phyloP scores from a whole-genome alignment of 2,797 vertebrate genomes.

The Telmatherina bonti region DNA sequence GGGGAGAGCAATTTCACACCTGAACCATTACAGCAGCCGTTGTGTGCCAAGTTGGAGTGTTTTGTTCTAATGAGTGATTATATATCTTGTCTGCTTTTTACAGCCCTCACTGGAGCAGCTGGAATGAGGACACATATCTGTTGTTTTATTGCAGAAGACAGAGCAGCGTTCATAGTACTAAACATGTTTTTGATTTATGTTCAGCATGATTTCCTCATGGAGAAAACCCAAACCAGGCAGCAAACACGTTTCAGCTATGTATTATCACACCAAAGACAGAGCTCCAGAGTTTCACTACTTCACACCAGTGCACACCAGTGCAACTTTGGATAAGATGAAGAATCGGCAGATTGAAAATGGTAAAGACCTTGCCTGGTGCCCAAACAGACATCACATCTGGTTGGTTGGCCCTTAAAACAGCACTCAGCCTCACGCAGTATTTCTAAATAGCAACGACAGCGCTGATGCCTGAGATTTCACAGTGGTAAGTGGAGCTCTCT shows the following conservation, averaged over 20 bases:
- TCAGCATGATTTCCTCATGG: slow-evolving; percentile 49
- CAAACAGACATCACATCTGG: slow-evolving; percentile 33
- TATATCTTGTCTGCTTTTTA: slow-evolving; percentile 48
- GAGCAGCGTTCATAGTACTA: slow-evolving; percentile 37
- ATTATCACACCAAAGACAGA: slow-evolving; percentile 10
- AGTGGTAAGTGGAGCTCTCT: slow-evolving; percentile 72
- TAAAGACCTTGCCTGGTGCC: not conserved
- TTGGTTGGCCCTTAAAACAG: slow-evolving; percentile 29
- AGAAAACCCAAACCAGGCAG: slow-evolving; percentile 48
- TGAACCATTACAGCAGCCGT: slow-evolving; percentile 69
- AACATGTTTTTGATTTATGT: slow-evolving; percentile 42
- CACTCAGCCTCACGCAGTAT: slow-evolving; percentile 32
- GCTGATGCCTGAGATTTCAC: slow-evolving; percentile 70
- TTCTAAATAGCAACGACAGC: slow-evolving; percentile 65
- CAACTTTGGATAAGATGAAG: not conserved
- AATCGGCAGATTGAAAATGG: not conserved
- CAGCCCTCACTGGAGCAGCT: slow-evolving; percentile 58
- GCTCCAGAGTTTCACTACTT: not conserved
- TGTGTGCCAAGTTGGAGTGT: slow-evolving; percentile 65
- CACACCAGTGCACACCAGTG: not conserved
- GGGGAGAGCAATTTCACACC: slow-evolving; percentile 74
- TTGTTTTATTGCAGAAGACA: slow-evolving; percentile 56
- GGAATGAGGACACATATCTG: slow-evolving; percentile 30
- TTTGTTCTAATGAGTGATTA: slow-evolving; percentile 69
- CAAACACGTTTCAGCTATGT: slow-evolving; percentile 58